Conservation (phyloP, 2,113 vertebrate genomes). For the Serilophus lunatus region DNA sequence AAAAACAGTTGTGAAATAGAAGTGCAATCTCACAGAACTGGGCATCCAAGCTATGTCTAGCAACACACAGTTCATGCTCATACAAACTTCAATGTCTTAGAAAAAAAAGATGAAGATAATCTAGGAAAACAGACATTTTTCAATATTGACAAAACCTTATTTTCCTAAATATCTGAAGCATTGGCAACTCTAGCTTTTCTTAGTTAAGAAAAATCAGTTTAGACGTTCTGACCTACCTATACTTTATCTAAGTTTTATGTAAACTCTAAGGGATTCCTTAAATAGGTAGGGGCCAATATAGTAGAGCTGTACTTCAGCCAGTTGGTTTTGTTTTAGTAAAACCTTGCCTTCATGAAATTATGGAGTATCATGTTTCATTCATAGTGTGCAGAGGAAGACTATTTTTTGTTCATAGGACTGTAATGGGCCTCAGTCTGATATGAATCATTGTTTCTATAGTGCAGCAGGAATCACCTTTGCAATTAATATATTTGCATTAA, state of each 20-base stretch:
- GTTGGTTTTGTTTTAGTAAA: not conserved
- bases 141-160: not conserved
- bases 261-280: not conserved
- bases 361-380: not conserved
- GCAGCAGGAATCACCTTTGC: not conserved
- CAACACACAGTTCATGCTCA: not conserved
- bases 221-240: not conserved
- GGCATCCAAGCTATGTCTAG: not conserved
- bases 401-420: not conserved
- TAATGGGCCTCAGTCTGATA: not conserved
- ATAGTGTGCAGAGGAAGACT: not conserved
- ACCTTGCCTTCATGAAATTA: not conserved
- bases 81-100: not conserved
- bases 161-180: not conserved
- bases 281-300: not conserved
- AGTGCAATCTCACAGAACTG: not conserved
- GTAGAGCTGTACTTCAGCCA: not conserved
- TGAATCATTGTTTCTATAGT: not conserved
- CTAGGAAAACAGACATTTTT: not conserved
- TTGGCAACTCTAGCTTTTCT: not conserved
- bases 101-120: not conserved
- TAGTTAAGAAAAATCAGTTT: not conserved
- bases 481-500: not conserved
- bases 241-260: not conserved
- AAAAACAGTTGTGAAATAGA: not conserved